Percentiles rank a stretch among this genome's conserved stretches.
These are phyloP conservation scores for Drosophila rellima DNA, from an alignment of 2,888 invertebrate genomes.

Conservation along the genomic window DNA sequence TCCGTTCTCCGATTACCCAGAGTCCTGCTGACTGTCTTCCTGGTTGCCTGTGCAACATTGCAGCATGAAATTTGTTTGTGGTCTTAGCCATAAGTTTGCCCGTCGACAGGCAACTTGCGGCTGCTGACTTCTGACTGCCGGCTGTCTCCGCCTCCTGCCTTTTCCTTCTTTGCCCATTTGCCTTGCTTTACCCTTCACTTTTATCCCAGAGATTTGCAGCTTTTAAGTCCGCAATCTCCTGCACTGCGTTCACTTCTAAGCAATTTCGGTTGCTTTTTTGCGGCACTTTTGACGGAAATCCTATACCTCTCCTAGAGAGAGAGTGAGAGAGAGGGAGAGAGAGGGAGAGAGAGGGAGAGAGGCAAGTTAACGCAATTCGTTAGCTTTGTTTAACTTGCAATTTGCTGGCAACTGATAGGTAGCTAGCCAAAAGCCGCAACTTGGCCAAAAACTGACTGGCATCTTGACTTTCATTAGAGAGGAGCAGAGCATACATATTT, in stretches of 20 bases:
- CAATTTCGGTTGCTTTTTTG: conserved; percentile 55
- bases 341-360: not conserved
- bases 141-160: not conserved
- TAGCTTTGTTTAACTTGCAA: conserved; percentile 80
- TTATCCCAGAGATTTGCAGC: conserved; percentile 62
- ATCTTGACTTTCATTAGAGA: conserved; percentile 70
- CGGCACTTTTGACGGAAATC: conserved; percentile 79
- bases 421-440: conserved; percentile 54
- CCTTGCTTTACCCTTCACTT: conserved; percentile 2
- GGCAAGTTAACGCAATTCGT: conserved; percentile 53
- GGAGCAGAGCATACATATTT: conserved; percentile 44
- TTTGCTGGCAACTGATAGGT: conserved; percentile 77
- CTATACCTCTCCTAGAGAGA: conserved; percentile 30
- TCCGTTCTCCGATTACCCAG: not conserved
- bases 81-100: conserved; percentile 80
- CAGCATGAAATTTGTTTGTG: conserved; percentile 78
- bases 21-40: not conserved
- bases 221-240: conserved; percentile 48
- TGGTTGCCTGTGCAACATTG: conserved; percentile 52
- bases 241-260: conserved; percentile 47
- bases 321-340: too few species aligned
- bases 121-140: conserved; percentile 43
- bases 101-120: conserved; percentile 78
- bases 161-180: not conserved
- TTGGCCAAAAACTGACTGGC: conserved; percentile 62